Evolutionary conservation across 1,140 invertebrate genomes (phyloP).

Genomic region (Agraylea sexmaculata): DNA sequence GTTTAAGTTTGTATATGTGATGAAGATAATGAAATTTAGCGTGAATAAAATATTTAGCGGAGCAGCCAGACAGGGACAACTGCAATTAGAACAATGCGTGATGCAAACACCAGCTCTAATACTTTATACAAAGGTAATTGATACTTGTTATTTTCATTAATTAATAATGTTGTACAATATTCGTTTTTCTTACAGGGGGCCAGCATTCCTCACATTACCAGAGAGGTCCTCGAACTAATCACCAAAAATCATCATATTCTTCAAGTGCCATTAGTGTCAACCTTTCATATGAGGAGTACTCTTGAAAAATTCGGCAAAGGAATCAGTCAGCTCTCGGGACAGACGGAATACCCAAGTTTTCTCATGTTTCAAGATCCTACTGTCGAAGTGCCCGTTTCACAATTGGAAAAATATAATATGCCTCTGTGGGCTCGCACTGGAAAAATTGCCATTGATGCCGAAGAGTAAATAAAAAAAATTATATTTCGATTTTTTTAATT

Average conservation of each 20-base stretch:
- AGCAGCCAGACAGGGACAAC: conserved; percentile 28
- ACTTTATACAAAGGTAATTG: conserved; percentile 42
- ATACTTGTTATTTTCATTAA: not conserved
- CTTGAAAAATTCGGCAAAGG: conserved; percentile 34
- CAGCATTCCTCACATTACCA: conserved; percentile 49
- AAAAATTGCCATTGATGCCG: conserved; percentile 39
- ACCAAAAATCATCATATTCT: conserved; percentile 37
- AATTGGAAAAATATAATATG: conserved; percentile 43
- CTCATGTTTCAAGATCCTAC: conserved; percentile 52
- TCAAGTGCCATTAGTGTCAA: conserved; percentile 41
- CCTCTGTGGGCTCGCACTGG: conserved; percentile 51
- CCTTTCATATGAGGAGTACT: conserved; percentile 35
- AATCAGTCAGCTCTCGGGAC: conserved; percentile 42
- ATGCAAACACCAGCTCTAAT: conserved; percentile 42
- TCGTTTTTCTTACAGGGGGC: conserved; percentile 35
- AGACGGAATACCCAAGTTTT: conserved; percentile 45
- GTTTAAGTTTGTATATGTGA: too few species aligned
- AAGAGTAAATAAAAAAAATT: conserved; percentile 24
- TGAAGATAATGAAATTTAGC: conserved; percentile 13
- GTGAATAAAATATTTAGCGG: conserved; percentile 32
- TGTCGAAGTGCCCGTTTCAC: conserved; percentile 37
- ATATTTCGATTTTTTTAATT: conserved; percentile 4
- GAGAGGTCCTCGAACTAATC: conserved; percentile 46
- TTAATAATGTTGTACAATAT: not conserved
- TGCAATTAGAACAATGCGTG: too few species aligned